Conservation (phyloP, 2,797 vertebrate species). For the Hybognathus amarus region DNA sequence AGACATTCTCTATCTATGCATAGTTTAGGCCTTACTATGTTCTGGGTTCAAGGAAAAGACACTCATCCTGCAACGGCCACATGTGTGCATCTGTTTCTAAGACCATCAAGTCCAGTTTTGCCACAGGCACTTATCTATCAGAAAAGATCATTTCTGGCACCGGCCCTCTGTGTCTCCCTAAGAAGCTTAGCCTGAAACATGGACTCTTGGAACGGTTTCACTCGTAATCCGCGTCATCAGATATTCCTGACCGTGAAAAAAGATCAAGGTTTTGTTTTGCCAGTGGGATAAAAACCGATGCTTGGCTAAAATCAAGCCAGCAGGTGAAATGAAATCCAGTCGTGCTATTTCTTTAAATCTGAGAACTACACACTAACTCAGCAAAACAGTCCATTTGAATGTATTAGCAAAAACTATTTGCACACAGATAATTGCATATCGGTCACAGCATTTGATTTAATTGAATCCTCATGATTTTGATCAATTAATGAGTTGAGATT, state of each 20-base stretch:
- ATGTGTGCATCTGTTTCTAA: slow-evolving; percentile 12
- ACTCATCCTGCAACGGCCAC: background rate
- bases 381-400: background rate
- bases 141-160: slow-evolving; percentile 46
- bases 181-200: slow-evolving; percentile 57
- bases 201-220: slow-evolving; percentile 49
- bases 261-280: slow-evolving; percentile 41
- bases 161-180: slow-evolving; percentile 32
- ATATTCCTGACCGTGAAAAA: slow-evolving; percentile 39
- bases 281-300: slow-evolving; percentile 20
- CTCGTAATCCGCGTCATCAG: slow-evolving; percentile 53
- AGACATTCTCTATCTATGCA: background rate
- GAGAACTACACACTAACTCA: background rate
- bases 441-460: background rate
- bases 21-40: no score
- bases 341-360: background rate
- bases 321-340: slow-evolving; percentile 18
- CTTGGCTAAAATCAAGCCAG: slow-evolving; percentile 24
- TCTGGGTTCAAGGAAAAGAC: slow-evolving; percentile 4
- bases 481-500: slow-evolving; percentile 10
- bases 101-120: slow-evolving; percentile 24
- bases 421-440: background rate
- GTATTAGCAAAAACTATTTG: background rate
- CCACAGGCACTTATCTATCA: slow-evolving; percentile 42
- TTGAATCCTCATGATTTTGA: background rate